Conservation (phyloP, 1,140 invertebrate genomes). For the Dreissena polymorpha region DNA sequence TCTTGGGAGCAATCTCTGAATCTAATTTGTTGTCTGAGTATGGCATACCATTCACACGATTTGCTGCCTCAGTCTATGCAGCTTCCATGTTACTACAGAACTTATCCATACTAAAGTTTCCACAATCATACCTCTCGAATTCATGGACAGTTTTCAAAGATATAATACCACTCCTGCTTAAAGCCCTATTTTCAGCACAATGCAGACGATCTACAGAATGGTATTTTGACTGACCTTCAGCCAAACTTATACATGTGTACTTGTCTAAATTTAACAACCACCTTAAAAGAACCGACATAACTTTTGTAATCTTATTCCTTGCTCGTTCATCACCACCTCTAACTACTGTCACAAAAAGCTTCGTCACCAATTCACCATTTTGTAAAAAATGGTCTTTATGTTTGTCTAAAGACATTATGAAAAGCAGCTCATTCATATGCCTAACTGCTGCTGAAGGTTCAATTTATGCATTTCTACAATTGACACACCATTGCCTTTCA, state of each 20-base stretch:
- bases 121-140: conserved; percentile 9
- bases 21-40: conserved; percentile 11
- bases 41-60: not conserved
- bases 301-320: conserved; percentile 33
- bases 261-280: conserved; percentile 30
- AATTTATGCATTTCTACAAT: conserved; percentile 31
- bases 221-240: conserved; percentile 27
- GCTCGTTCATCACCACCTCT: conserved; percentile 40
- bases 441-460: conserved; percentile 14
- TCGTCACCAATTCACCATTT: conserved; percentile 16
- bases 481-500: conserved; percentile 6
- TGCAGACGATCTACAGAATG: conserved; percentile 41
- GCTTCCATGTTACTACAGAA: conserved; percentile 17
- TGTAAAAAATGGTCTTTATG: not conserved
- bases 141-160: not conserved
- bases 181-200: conserved; percentile 15
- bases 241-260: conserved; percentile 27
- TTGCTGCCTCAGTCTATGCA: not conserved
- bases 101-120: not conserved
- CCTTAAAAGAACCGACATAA: conserved; percentile 13
- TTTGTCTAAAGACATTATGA: conserved; percentile 13
- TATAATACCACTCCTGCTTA: conserved; percentile 17
- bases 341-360: conserved; percentile 31
- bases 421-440: conserved; percentile 50
- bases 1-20: conserved; percentile 22